phyloP scores from a whole-genome alignment of 2,888 invertebrate species.

The Phytoseiulus persimilis region DNA sequence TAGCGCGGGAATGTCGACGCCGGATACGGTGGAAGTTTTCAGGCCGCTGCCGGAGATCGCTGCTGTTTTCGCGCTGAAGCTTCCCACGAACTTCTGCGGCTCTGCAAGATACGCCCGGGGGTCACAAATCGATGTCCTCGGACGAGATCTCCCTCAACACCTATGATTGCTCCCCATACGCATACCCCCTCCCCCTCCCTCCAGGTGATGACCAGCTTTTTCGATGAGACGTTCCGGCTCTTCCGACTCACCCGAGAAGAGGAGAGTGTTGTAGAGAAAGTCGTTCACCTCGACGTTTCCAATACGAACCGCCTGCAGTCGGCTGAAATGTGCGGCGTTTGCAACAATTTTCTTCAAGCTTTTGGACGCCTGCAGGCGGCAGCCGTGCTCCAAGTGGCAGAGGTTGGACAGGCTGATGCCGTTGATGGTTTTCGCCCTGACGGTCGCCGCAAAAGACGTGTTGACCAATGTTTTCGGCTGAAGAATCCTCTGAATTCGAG shows the following conservation, averaged over 20 bases:
- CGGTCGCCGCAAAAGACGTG: neutral
- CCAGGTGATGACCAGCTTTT: too few relatives aligned
- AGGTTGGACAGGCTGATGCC: neutral
- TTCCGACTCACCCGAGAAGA: too few relatives aligned
- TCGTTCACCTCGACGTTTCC: neutral
- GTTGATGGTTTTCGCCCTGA: neutral
- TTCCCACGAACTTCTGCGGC: too few relatives aligned
- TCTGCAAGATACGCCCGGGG: too few relatives aligned
- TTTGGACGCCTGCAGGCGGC: neutral
- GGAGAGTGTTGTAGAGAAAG: neutral
- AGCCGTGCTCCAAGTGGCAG: neutral
- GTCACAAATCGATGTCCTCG: too few relatives aligned
- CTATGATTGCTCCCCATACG: too few relatives aligned
- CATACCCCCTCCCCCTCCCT: too few relatives aligned
- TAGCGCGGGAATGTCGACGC: neutral
- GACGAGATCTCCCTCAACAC: too few relatives aligned
- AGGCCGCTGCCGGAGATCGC: neutral
- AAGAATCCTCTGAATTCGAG: neutral
- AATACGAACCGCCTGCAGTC: neutral
- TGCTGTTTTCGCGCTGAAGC: neutral
- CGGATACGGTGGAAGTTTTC: neutral
- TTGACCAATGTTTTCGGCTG: neutral
- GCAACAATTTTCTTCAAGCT: neutral
- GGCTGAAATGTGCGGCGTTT: neutral
- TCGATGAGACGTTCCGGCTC: too few relatives aligned